A percentile compares a stretch with the other conserved stretches of the same genome.
phyloP scores from a whole-genome alignment of 2,797 vertebrate genomes.

The Takifugu rubripes region DNA sequence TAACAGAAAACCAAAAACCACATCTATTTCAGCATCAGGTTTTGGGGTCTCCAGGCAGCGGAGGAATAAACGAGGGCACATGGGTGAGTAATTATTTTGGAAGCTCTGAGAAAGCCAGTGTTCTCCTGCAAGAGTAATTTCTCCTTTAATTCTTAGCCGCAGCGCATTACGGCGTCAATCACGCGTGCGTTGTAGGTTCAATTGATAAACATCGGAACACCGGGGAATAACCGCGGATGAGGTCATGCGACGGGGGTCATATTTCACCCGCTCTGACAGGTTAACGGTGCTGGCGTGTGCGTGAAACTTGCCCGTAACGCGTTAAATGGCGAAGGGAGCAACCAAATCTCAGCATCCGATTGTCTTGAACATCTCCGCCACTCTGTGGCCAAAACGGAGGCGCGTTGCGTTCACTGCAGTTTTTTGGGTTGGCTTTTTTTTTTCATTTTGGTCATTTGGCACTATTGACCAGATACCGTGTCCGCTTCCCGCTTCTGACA shows the following conservation, averaged over 20 bases:
- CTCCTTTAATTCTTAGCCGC: conserved; percentile 47
- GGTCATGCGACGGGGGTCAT: conserved; percentile 36
- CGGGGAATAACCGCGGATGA: conserved; percentile 34
- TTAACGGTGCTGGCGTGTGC: conserved; percentile 35
- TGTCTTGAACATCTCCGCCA: conserved; percentile 80
- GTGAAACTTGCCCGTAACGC: conserved; percentile 16
- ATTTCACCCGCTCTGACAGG: conserved; percentile 46
- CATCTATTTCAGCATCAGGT: conserved; percentile 76
- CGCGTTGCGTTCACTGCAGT: conserved; percentile 25
- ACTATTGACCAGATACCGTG: neutral
- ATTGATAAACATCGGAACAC: conserved; percentile 26
- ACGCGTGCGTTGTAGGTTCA: conserved; percentile 27
- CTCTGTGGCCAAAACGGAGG: conserved; percentile 75
- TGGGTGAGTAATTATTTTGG: conserved; percentile 60
- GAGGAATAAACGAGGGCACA: conserved; percentile 46
- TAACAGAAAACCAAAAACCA: conserved; percentile 70
- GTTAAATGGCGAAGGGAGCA: conserved; percentile 5
- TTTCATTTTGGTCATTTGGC: too few relatives aligned
- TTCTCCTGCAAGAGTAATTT: conserved; percentile 39
- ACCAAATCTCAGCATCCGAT: conserved; percentile 43
- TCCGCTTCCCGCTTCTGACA: neutral
- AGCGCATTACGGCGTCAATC: conserved; percentile 45
- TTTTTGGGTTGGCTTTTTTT: neutral
- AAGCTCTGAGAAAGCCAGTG: conserved; percentile 47
- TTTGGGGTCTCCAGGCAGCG: conserved; percentile 71